These are phyloP conservation scores for Rhyacophila evoluta DNA, from an alignment of 2,888 invertebrate genomes.

Conservation along the genomic window DNA sequence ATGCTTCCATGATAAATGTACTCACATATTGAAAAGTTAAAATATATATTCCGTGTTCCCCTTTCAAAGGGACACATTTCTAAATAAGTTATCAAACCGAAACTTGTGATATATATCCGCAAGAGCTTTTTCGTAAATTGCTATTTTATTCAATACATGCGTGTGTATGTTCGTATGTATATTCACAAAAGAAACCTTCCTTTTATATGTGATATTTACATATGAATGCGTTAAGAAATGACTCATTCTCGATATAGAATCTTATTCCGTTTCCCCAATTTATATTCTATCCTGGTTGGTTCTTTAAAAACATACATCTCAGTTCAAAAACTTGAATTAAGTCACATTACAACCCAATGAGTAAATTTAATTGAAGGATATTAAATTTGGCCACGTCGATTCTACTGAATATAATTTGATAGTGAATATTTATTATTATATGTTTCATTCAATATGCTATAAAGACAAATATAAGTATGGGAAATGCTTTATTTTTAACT, in stretches of 20 bases:
- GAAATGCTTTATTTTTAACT: too few relatives aligned
- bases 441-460: too few relatives aligned
- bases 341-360: too few relatives aligned
- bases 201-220: constrained; percentile 22
- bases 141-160: constrained; percentile 7
- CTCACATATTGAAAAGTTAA: constrained; percentile 6
- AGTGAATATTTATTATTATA: too few relatives aligned
- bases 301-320: background rate
- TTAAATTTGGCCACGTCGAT: too few relatives aligned
- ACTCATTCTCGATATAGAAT: background rate
- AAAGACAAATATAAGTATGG: too few relatives aligned
- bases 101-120: constrained; percentile 14
- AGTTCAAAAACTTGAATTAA: too few relatives aligned
- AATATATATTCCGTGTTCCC: background rate
- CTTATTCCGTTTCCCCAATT: background rate
- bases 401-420: too few relatives aligned
- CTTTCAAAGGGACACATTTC: background rate
- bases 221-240: background rate
- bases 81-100: constrained; percentile 19
- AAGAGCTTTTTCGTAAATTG: constrained; percentile 19
- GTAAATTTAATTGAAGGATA: too few relatives aligned
- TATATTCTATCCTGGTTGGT: background rate
- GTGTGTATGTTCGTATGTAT: background rate
- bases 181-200: background rate
- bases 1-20: background rate